These are phyloP conservation scores for Tuta absoluta DNA, from an alignment of 2,888 invertebrate species.

Conservation along the genomic window DNA sequence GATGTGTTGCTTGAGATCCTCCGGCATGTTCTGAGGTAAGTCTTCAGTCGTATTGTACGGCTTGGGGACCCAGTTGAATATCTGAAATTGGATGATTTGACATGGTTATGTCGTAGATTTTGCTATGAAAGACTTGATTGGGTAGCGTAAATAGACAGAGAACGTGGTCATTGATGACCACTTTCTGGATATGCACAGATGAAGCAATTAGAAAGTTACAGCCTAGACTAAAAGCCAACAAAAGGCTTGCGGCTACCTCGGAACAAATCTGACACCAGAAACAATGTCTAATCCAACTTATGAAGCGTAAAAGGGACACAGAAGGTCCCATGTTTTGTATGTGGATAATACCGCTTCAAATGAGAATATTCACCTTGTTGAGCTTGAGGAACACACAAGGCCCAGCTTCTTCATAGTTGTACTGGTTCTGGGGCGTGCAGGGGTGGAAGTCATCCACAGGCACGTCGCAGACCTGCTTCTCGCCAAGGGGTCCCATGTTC, in stretches of 20 bases:
- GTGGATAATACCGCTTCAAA: too few species aligned
- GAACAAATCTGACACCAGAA: too few species aligned
- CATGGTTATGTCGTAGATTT: background rate
- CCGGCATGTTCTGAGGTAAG: conserved; percentile 88
- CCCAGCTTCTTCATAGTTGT: conserved; percentile 91
- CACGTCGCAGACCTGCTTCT: conserved; percentile 91
- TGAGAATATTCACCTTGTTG: conserved; percentile 93
- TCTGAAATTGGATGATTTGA: conserved; percentile 77
- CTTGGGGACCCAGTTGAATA: conserved; percentile 92
- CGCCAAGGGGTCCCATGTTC: conserved; percentile 80
- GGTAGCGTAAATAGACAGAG: too few species aligned
- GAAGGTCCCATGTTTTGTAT: too few species aligned
- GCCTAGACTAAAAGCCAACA: too few species aligned
- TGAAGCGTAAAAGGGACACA: too few species aligned
- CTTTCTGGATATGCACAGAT: too few species aligned
- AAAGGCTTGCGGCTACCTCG: too few species aligned
- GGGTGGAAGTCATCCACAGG: conserved; percentile 86
- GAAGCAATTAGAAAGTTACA: too few species aligned
- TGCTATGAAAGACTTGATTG: background rate
- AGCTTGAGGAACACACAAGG: conserved; percentile 98
- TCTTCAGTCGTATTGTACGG: conserved; percentile 87
- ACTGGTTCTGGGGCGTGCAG: conserved; percentile 89
- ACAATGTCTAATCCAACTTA: too few species aligned
- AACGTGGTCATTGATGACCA: too few species aligned
- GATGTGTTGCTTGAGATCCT: conserved; percentile 87